Evolutionary conservation across 2,113 vertebrate genomes (phyloP).

Genomic region (Mustelus asterias): DNA sequence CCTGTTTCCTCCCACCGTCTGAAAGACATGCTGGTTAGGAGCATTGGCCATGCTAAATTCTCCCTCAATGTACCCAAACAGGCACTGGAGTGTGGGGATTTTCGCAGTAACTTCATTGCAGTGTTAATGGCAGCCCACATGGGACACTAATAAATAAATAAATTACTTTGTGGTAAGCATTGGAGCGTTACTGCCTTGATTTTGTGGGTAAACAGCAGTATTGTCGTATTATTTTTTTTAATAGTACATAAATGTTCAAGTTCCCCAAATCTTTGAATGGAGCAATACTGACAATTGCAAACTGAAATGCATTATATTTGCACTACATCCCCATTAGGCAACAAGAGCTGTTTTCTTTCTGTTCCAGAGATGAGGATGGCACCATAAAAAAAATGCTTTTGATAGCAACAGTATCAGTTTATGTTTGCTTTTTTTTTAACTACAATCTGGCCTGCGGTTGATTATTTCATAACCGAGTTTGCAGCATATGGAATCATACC

Average conservation of each 20-base stretch:
- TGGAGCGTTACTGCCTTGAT: neutral
- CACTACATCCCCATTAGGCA: neutral
- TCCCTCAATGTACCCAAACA: no score
- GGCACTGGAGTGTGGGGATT: no score
- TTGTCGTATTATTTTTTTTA: neutral
- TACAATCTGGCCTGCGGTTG: neutral
- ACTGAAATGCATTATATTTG: neutral
- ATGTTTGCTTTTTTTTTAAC: neutral
- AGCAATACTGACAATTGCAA: neutral
- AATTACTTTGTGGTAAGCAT: neutral
- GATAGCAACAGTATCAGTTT: neutral
- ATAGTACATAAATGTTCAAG: neutral
- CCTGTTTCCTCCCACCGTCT: no score
- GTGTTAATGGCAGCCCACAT: no score
- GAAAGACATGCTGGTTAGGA: no score
- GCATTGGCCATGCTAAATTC: no score
- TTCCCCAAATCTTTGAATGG: neutral
- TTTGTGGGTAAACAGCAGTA: neutral
- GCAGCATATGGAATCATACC: neutral
- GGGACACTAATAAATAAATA: no score
- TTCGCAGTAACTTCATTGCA: no score
- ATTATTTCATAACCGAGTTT: neutral
- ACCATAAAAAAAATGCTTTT: neutral
- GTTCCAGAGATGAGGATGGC: neutral
- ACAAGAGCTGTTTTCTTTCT: neutral